Percentiles rank a stretch among this genome's conserved stretches.
Conservation (phyloP, 1,140 invertebrate genomes). For the Anoplophora glabripennis region DNA sequence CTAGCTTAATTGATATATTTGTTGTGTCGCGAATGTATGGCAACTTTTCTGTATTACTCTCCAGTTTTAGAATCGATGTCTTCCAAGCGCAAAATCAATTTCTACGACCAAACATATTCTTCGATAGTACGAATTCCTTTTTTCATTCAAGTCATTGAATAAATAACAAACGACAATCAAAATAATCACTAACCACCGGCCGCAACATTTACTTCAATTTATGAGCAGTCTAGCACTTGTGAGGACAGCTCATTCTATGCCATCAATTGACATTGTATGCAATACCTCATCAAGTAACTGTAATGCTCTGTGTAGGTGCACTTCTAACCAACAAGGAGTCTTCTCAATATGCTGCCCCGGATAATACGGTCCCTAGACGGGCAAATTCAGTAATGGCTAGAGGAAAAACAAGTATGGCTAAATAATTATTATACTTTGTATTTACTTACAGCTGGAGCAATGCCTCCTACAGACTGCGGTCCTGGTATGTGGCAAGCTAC, state of each 20-base stretch:
- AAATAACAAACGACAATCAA: too few species aligned
- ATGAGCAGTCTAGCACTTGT: too few species aligned
- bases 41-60: slow-evolving; percentile 15
- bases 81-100: too few species aligned
- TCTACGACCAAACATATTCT: too few species aligned
- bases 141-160: too few species aligned
- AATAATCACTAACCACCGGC: too few species aligned
- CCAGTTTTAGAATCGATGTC: slow-evolving; percentile 10
- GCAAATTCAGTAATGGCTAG: neutral
- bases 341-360: slow-evolving; percentile 94
- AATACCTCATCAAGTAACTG: slow-evolving; percentile 95
- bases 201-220: too few species aligned
- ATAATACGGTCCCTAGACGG: slow-evolving; percentile 97
- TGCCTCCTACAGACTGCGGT: slow-evolving; percentile 49
- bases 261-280: slow-evolving; percentile 91
- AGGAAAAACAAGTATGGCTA: neutral
- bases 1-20: slow-evolving; percentile 36
- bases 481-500: slow-evolving; percentile 81
- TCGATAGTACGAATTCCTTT: too few species aligned
- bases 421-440: slow-evolving; percentile 6
- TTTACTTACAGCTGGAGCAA: slow-evolving; percentile 48
- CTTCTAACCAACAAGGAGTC: slow-evolving; percentile 98
- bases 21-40: slow-evolving; percentile 20
- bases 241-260: slow-evolving; percentile 60
- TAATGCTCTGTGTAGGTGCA: slow-evolving; percentile 92